Evolutionary conservation across 1,140 invertebrate species (phyloP).

Genomic region (Gryon sp.): DNA sequence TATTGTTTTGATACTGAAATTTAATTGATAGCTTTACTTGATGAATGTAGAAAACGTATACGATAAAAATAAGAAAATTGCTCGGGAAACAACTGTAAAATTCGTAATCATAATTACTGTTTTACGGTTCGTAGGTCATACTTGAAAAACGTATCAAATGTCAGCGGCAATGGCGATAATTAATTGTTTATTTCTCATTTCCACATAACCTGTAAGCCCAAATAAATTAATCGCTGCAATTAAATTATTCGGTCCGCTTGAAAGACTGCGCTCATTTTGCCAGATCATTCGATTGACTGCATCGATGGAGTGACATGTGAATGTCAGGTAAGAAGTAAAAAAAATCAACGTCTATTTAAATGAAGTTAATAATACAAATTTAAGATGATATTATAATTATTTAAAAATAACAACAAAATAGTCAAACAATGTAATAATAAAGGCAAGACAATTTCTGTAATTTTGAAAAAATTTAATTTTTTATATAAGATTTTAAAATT

Average conservation of each 20-base stretch:
- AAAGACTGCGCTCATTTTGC: slow-evolving; percentile 7
- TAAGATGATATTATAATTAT: too few species aligned
- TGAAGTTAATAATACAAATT: too few species aligned
- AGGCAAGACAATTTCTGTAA: too few species aligned
- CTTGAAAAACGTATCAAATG: slow-evolving; percentile 25
- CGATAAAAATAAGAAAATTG: not conserved
- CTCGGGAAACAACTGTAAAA: slow-evolving; percentile 2
- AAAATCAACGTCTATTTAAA: not conserved
- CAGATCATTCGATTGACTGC: slow-evolving; percentile 33
- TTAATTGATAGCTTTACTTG: slow-evolving; percentile 9
- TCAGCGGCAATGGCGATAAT: slow-evolving; percentile 25
- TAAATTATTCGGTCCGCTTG: slow-evolving; percentile 27
- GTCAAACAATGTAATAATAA: too few species aligned
- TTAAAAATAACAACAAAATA: too few species aligned
- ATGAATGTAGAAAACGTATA: slow-evolving; percentile 13
- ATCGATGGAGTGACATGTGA: not conserved
- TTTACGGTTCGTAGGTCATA: slow-evolving; percentile 8
- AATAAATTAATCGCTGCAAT: slow-evolving; percentile 27
- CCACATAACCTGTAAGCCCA: not conserved
- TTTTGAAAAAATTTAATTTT: too few species aligned
- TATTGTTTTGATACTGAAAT: slow-evolving; percentile 2
- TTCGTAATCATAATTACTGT: slow-evolving; percentile 22
- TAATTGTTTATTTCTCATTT: slow-evolving; percentile 32
- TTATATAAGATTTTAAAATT: too few species aligned
- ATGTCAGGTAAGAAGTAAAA: not conserved